Evolutionary conservation across 2,888 invertebrate species (phyloP).

Genomic region (Ectemnius continuus): DNA sequence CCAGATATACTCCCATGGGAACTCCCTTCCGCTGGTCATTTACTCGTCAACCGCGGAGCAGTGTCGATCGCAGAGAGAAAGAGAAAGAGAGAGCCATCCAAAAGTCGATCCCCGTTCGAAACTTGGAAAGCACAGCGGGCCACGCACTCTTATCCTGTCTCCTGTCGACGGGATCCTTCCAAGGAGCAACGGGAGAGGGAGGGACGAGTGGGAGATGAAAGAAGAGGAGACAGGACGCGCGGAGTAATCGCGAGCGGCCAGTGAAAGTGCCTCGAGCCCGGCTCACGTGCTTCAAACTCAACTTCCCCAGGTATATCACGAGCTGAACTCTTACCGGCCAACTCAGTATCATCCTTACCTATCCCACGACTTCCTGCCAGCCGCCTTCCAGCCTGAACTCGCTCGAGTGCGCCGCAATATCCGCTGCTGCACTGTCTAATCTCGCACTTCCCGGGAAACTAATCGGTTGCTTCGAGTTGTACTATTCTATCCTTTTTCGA

Average conservation of each 20-base stretch:
- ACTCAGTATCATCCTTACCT: conserved; percentile 74
- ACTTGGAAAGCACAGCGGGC: too few species aligned
- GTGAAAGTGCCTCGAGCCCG: conserved; percentile 72
- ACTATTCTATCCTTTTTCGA: too few species aligned
- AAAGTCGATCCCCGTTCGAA: too few species aligned
- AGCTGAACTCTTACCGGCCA: conserved; percentile 62
- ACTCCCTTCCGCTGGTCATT: too few species aligned
- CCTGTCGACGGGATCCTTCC: too few species aligned
- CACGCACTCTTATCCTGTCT: too few species aligned
- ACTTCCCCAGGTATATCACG: conserved; percentile 71
- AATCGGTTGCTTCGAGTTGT: too few species aligned
- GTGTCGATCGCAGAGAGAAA: too few species aligned
- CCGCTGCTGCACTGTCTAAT: not conserved
- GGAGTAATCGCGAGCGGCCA: conserved; percentile 44
- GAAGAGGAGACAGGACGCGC: conserved; percentile 26
- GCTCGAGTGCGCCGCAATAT: not conserved
- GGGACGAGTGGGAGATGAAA: conserved; percentile 19
- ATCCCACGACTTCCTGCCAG: conserved; percentile 58
- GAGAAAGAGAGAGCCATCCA: too few species aligned
- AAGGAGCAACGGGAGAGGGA: not conserved
- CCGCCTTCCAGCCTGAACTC: not conserved
- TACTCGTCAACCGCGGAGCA: too few species aligned
- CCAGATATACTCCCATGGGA: too few species aligned
- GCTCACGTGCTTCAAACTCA: conserved; percentile 68
- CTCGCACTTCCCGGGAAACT: too few species aligned